Base-by-base conservation (phyloP, 2,888 invertebrate genomes). In the Meiosimyza platycephala region DNA sequence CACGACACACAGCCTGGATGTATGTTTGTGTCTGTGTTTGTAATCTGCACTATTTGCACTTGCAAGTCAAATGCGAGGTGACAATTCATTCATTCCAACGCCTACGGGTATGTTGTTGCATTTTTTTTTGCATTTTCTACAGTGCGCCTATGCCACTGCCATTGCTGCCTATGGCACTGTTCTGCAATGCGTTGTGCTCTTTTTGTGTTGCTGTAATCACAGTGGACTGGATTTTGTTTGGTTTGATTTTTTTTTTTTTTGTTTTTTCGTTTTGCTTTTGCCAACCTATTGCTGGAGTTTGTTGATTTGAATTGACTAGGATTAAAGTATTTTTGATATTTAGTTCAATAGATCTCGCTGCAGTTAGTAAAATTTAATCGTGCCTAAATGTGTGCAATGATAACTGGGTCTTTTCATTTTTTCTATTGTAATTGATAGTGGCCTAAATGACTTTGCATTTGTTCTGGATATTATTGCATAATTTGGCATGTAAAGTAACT, bases 51-150 rank as follows among this genome's bases (percentile, higher is more conserved):
- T 82, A 80, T 81, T 81, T 81, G 79, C 81, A 76, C 80, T 76
- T 76, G 72, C 73, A 75, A 78, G 78, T 79, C 76, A 75, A 65
- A 73, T 72, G 48, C 72, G 60, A 82, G 83, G 82, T 83, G 83
- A 83, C 83, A 83, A 81, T 80, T 81, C 40, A 40, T 80, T 78
- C 78, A 77, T 80, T 78, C 79, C 79, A 81, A 79, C 82, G 82
- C 83, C 82, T 80, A 80, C 79, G 81, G 82, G 80, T 82, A 81
- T 81, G 80, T 79, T 79, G 80, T 57, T 73, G 72, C 55, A 16
- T 51, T 70, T 63, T 64, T 28, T 15, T 33, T 5, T 64, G 33
- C 59, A 55, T 65, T 60, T 67, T 67, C 69, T 66, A 71, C 15
- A 57, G 15, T 6, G 16, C n/a, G 54, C 40, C n/a, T 59, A 28